These are phyloP conservation scores for Leucoraja ocellata DNA, from an alignment of 2,797 vertebrate species.

Conservation along the genomic window DNA sequence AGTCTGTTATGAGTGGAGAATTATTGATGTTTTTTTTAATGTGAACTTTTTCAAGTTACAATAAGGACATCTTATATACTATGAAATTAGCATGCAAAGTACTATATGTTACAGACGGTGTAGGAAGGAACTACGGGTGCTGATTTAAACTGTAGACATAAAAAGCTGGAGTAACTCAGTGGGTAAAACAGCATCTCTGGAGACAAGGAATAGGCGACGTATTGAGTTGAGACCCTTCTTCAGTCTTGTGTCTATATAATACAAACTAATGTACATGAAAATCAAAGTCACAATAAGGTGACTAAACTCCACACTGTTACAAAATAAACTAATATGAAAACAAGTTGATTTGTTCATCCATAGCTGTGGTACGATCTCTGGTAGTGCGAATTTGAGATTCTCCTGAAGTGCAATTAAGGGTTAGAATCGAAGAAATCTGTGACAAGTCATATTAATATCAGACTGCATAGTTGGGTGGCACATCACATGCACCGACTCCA, in stretches of 20 bases:
- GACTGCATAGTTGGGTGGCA: neutral
- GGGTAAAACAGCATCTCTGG: too few species aligned
- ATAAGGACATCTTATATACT: neutral
- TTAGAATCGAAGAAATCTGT: neutral
- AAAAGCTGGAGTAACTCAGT: too few species aligned
- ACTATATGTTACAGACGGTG: neutral
- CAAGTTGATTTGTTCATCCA: neutral
- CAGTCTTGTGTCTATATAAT: too few species aligned
- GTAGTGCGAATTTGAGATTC: neutral
- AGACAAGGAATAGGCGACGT: too few species aligned
- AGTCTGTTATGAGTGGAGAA: neutral
- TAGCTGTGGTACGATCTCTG: neutral
- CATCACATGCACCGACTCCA: neutral
- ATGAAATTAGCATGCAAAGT: neutral
- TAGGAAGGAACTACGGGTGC: too few species aligned
- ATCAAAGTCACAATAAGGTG: neutral
- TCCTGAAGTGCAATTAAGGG: neutral
- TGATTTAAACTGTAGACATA: too few species aligned
- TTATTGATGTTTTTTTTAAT: neutral
- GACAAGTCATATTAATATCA: neutral
- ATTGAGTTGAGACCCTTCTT: too few species aligned
- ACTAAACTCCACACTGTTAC: neutral
- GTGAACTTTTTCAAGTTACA: neutral
- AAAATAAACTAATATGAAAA: neutral
- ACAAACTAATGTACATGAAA: too few species aligned